Base-by-base conservation (phyloP, 2,888 invertebrate species). In the Thymelicus acteon region DNA sequence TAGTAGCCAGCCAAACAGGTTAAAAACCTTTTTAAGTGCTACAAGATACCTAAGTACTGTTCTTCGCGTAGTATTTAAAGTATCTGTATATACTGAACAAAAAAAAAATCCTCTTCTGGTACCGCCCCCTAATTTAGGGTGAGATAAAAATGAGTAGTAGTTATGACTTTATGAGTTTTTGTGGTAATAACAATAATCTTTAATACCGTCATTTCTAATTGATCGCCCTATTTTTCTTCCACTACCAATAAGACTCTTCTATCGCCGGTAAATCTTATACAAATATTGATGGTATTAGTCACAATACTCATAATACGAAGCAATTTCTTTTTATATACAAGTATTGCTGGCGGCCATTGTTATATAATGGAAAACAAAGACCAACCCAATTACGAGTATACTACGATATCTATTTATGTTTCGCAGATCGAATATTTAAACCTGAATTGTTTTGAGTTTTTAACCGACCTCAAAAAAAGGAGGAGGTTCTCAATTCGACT, bases 141-240 rank as follows among this genome's bases (percentile, higher is more conserved):
- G 24, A 54, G 19, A 54, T 37, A 57, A 37, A 57, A 37, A 37
- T 57, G 31, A 57, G 57, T 57, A 6, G 37, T 37, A 19, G 15
- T 44, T 57, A 54, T n/a, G 57, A 57, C 31, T 57, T 57, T 57
- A 13, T 31, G 63, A 63, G 63, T 63, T 49, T 49, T 39, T 10
- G n/a, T 63, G 12, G 49, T 63, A 63, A 49, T 13, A 44, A 24
- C 15, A 19, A 1, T 13, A 62, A 63, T 49, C 63, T 24, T 8
- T 49, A 63, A 49, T 44, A 40, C 31, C 57, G 44, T 80, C 78
- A 74, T 75, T 76, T 71, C 80, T 83, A 85, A 85, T 83, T 82
- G 84, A 85, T 85, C 78, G 76, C 78, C 80, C 82, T 78, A 84
- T 82, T 82, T 83, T 82, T 80, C 80, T 78, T 79, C 77, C 78